phyloP scores from a whole-genome alignment of 2,888 invertebrate species.

The Aphodius granarius region DNA sequence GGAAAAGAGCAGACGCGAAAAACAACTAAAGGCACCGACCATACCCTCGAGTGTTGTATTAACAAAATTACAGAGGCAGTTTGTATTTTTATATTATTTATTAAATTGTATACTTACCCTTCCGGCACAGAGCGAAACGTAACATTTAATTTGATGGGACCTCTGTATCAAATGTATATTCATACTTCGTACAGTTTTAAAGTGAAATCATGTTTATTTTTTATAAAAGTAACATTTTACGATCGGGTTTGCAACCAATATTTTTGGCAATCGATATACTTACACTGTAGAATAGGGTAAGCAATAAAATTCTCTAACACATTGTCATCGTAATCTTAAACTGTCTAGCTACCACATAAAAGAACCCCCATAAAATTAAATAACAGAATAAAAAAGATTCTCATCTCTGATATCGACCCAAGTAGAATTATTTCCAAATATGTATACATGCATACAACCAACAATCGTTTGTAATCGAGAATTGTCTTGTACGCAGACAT shows the following conservation, averaged over 20 bases:
- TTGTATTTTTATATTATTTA: background rate
- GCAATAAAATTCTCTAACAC: background rate
- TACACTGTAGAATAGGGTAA: background rate
- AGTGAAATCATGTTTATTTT: background rate
- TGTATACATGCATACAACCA: too few species aligned
- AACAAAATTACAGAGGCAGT: background rate
- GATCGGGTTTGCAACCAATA: background rate
- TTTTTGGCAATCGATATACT: background rate
- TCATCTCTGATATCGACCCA: background rate
- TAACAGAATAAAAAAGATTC: background rate
- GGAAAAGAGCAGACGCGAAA: slow-evolving; percentile 6
- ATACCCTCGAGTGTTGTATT: background rate
- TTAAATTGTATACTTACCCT: background rate
- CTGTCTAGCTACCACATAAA: background rate
- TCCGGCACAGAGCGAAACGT: background rate
- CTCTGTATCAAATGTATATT: too few species aligned
- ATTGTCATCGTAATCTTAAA: background rate
- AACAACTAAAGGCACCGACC: slow-evolving; percentile 1
- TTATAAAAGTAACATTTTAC: background rate
- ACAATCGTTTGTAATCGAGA: too few species aligned
- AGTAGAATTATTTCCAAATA: background rate
- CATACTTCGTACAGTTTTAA: too few species aligned
- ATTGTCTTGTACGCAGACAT: background rate
- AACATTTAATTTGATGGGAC: background rate
- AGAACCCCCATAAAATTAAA: background rate